Evolutionary conservation across 1,140 invertebrate genomes (phyloP).

Genomic region (Drosophila asahinai): DNA sequence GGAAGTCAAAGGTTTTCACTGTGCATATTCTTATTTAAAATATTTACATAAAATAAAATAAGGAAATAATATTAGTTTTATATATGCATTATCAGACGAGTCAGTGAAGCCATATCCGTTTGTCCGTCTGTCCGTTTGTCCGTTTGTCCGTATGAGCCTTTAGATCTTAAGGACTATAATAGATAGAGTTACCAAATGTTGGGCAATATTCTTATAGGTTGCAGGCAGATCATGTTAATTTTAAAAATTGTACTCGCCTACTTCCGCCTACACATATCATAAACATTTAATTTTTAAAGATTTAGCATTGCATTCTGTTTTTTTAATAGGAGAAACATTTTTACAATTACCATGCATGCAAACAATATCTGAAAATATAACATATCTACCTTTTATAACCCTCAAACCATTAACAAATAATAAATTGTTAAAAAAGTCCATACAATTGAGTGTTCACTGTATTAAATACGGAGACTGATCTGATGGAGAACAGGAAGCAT

Average conservation of each 20-base stretch:
- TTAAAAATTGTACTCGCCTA: neutral
- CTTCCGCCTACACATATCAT: too few species aligned
- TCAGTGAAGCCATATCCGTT: neutral
- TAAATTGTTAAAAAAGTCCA: fast-evolving
- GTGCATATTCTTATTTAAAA: neutral
- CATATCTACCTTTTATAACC: too few species aligned
- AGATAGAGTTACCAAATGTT: neutral
- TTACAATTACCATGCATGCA: too few species aligned
- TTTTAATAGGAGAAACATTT: too few species aligned
- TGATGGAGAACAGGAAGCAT: conserved; percentile 67
- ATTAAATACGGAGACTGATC: conserved; percentile 10
- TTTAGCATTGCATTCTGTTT: too few species aligned
- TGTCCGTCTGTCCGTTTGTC: neutral
- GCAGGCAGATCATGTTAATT: neutral
- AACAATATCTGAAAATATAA: too few species aligned
- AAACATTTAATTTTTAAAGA: too few species aligned
- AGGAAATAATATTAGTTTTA: neutral
- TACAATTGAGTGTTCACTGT: neutral
- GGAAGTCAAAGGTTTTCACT: neutral
- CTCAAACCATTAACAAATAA: neutral
- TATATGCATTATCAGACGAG: neutral
- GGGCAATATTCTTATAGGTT: neutral
- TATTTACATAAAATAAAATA: neutral
- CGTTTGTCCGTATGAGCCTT: neutral
- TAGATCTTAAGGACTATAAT: neutral